These are phyloP conservation scores for Malthinus flaveolus DNA, from an alignment of 2,888 invertebrate genomes.

Conservation along the genomic window DNA sequence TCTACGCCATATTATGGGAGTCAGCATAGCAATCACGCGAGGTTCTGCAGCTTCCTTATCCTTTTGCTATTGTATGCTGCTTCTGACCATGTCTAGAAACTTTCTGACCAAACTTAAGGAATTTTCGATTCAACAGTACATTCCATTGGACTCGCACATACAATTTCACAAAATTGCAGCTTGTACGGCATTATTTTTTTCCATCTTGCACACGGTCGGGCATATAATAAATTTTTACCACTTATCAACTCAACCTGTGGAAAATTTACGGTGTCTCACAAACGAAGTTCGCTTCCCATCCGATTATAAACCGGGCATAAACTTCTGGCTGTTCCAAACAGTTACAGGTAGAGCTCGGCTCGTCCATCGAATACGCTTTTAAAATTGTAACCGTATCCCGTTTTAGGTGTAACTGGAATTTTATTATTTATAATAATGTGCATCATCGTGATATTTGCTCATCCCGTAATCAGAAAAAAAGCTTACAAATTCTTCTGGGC, in stretches of 20 bases:
- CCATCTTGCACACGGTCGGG: constrained; percentile 88
- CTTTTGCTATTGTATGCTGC: constrained; percentile 88
- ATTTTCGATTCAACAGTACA: constrained; percentile 91
- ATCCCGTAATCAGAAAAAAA: constrained; percentile 87
- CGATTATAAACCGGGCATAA: constrained; percentile 91
- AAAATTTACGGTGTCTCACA: constrained; percentile 88
- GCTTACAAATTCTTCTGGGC: constrained; percentile 96
- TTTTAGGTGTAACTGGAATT: constrained; percentile 81
- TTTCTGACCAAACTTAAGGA: constrained; percentile 91
- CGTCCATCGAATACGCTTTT: not conserved
- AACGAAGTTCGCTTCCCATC: constrained; percentile 93
- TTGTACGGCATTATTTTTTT: constrained; percentile 91
- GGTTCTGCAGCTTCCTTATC: constrained; percentile 93
- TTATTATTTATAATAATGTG: constrained; percentile 88
- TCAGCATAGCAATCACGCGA: constrained; percentile 92
- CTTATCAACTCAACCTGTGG: constrained; percentile 92
- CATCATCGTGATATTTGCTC: constrained; percentile 95
- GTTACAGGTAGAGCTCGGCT: constrained; percentile 72
- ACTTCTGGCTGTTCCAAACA: constrained; percentile 95
- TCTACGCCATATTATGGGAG: constrained; percentile 94
- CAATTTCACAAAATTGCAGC: constrained; percentile 98
- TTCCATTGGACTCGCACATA: constrained; percentile 92
- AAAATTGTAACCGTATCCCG: not conserved
- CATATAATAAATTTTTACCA: constrained; percentile 98
- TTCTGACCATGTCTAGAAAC: constrained; percentile 92